phyloP scores from a whole-genome alignment of 2,888 invertebrate genomes.

The Rotaria socialis region DNA sequence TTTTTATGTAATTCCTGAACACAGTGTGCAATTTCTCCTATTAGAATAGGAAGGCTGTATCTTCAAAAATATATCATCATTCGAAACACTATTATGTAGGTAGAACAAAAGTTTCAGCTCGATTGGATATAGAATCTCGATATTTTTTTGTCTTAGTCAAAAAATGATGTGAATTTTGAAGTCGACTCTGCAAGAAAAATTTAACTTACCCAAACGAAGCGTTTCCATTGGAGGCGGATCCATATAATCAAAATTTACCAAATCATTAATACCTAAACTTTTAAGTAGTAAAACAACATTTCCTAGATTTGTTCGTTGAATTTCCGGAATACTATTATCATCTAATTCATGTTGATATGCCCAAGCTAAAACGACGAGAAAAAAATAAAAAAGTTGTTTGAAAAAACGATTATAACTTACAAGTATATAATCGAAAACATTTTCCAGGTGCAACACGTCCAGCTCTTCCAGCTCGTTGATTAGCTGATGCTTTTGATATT shows the following conservation, averaged over 20 bases:
- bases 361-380: conserved; percentile 68
- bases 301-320: conserved; percentile 90
- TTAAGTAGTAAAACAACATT: conserved; percentile 95
- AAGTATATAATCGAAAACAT: conserved; percentile 90
- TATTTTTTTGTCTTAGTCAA: no score
- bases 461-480: conserved; percentile 90
- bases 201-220: conserved; percentile 25
- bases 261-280: conserved; percentile 90
- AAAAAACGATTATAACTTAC: not conserved
- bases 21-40: no score
- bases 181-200: no score
- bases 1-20: no score
- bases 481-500: conserved; percentile 88
- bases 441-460: conserved; percentile 88
- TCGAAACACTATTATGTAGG: no score
- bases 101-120: no score
- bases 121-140: no score
- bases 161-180: no score
- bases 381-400: not conserved
- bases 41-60: no score
- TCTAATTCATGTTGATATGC: conserved; percentile 95
- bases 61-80: no score
- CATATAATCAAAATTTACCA: conserved; percentile 94
- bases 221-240: conserved; percentile 77
- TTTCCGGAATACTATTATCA: conserved; percentile 94